These are phyloP conservation scores for Drosophila azteca DNA, from an alignment of 1,140 invertebrate genomes.

Conservation along the genomic window DNA sequence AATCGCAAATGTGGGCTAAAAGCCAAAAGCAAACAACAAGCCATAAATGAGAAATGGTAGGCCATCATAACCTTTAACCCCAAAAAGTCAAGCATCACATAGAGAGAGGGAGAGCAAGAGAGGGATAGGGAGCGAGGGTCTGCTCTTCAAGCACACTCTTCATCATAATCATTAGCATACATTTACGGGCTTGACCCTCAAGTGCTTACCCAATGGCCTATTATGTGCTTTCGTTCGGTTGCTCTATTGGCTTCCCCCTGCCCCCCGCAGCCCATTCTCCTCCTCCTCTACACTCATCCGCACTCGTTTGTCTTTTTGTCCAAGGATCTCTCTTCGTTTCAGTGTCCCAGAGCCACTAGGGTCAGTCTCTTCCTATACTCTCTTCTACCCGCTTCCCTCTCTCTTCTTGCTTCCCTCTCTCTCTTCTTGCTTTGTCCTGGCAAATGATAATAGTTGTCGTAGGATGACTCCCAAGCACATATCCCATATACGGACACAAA, in stretches of 20 bases:
- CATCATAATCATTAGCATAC: conserved; percentile 73
- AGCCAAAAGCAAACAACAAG: conserved; percentile 29
- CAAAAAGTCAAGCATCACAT: conserved; percentile 19
- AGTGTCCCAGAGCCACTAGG: background rate
- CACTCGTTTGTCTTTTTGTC: conserved; percentile 46
- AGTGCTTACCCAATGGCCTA: conserved; percentile 69
- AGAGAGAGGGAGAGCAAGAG: background rate
- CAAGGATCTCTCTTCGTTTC: conserved; percentile 5
- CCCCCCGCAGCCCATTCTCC: too few species aligned
- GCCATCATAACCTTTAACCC: conserved; percentile 36
- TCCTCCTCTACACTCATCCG: background rate
- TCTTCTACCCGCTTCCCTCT: background rate
- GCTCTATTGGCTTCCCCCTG: conserved; percentile 54
- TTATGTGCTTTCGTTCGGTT: conserved; percentile 70
- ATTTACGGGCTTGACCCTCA: conserved; percentile 66
- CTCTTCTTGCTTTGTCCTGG: conserved; percentile 23
- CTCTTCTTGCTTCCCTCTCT: conserved; percentile 8
- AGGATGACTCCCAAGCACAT: conserved; percentile 1
- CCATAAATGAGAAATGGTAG: conserved; percentile 51
- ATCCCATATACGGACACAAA: conserved; percentile 28
- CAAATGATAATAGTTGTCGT: conserved; percentile 69
- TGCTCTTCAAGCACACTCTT: conserved; percentile 35
- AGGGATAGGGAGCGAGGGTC: background rate
- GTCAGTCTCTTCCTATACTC: conserved; percentile 7
- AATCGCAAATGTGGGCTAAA: conserved; percentile 36